These are phyloP conservation scores for Julus scanicus DNA, from an alignment of 2,888 invertebrate species.

Conservation along the genomic window DNA sequence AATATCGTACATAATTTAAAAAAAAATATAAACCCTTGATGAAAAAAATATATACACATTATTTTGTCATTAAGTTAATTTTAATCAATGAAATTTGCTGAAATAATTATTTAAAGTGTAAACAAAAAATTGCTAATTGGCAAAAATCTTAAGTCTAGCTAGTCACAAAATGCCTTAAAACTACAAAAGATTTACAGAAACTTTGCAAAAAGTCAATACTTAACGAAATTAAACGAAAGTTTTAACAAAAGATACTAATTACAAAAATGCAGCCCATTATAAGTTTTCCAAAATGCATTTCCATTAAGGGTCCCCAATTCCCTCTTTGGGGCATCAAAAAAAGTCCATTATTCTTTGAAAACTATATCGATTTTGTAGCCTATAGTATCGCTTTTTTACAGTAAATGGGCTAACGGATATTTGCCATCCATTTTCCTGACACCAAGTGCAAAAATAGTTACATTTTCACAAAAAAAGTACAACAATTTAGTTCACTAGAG, in stretches of 20 bases:
- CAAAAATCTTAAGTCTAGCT: no score
- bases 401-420: conserved; percentile 30
- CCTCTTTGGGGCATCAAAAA: neutral
- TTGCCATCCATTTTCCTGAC: conserved; percentile 30
- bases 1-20: no score
- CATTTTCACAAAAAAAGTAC: neutral
- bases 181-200: no score
- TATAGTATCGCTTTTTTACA: neutral
- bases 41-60: no score
- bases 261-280: neutral
- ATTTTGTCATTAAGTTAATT: no score
- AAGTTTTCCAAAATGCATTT: neutral
- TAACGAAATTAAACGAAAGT: neutral
- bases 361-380: neutral
- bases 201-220: neutral
- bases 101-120: no score
- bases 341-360: neutral
- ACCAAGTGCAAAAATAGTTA: conserved; percentile 17
- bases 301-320: neutral
- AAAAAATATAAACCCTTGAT: no score
- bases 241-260: neutral
- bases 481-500: neutral
- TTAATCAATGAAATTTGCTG: no score
- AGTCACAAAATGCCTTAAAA: no score
- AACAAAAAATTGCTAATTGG: no score